These are phyloP conservation scores for Malacoraja senta DNA, from an alignment of 2,797 vertebrate genomes.

Conservation along the genomic window DNA sequence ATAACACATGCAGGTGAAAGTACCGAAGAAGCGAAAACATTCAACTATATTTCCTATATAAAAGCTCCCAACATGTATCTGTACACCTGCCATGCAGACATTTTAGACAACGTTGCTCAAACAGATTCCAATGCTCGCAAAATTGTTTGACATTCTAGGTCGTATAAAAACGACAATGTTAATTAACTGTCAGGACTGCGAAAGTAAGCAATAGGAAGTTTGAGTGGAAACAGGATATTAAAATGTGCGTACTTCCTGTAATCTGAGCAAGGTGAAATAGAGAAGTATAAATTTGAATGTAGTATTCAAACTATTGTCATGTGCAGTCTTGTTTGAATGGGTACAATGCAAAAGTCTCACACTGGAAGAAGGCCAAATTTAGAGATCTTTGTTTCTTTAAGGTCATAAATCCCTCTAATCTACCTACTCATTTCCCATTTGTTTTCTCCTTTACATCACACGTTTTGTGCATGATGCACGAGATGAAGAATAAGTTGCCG, in stretches of 20 bases:
- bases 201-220: not conserved
- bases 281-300: not conserved
- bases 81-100: not conserved
- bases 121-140: not conserved
- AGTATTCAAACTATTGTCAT: not conserved
- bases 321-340: not conserved
- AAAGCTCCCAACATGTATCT: not conserved
- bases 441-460: not conserved
- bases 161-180: not conserved
- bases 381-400: not conserved
- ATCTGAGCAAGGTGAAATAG: not conserved
- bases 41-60: not conserved
- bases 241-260: not conserved
- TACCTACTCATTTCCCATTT: not conserved
- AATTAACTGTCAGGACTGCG: not conserved
- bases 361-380: not conserved
- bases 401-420: not conserved
- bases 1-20: not conserved
- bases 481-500: not conserved
- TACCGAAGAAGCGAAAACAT: not conserved
- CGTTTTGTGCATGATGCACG: not conserved
- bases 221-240: not conserved
- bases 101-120: not conserved
- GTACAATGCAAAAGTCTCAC: not conserved
- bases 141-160: not conserved